Evolutionary conservation across 2,888 invertebrate species (phyloP), one percentile per base, ranked within the genome.

Genomic region (Melangyna quadrimaculata): DNA sequence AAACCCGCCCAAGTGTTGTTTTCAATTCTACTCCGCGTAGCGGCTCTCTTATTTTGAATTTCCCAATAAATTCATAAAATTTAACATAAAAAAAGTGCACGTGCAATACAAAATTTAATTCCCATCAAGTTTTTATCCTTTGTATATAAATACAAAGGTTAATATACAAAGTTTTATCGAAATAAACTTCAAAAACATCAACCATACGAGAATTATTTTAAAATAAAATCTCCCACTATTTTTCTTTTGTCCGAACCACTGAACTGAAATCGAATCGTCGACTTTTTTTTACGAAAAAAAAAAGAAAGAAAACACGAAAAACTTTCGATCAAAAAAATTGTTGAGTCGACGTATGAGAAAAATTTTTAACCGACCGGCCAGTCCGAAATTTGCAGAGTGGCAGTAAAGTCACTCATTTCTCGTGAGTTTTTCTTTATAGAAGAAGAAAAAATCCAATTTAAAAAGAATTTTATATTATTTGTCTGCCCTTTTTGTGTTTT

Each of bases 331-430:
- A 67, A 67, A 72, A 59, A 78, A 81, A 84, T 79, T 79, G 84
- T 79, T 81, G 84, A 87, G 84, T 84, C 87, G 83, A 84, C 80
- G 83, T 84, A 83, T 87, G 78, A 81, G 86, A 71, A 87, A 51
- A 77, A 61, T 53, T 43, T 82, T 74, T 17, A 86, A 82, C 84
- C 78, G 67, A 84, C 87, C 87, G 81, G 86, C 88, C 89, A 90
- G 90, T 90, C 89, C 88, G 88, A 88, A 89, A 89, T 89, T 88
- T 89, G 88, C 88, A 88, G 89, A 89, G 89, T 89, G 89, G 88
- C 89, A 88, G 87, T 88, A 61, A 78, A 88, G 89, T 89, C 87
- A 87, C 87, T 88, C 87, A 80, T 48, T 81, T 79, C 72, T 87
- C 81, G 78, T 87, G 87, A 81, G 86, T 84, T 75, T 35, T 71